Percentiles rank a stretch among this genome's conserved stretches.
These are phyloP conservation scores for Cygnus olor DNA, from an alignment of 2,797 vertebrate species.

Conservation along the genomic window DNA sequence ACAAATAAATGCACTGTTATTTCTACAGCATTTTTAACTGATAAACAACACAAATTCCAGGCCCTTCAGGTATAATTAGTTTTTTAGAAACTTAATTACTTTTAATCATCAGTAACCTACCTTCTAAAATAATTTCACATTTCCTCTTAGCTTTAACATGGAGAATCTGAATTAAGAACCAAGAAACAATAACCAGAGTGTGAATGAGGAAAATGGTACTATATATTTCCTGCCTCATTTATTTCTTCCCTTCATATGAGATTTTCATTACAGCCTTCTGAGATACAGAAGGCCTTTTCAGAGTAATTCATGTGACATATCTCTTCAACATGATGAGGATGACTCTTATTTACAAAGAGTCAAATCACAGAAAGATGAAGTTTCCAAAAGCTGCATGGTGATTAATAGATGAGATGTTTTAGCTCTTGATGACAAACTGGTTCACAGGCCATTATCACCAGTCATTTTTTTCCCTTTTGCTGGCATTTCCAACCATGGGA, in stretches of 20 bases:
- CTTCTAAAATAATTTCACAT: background rate
- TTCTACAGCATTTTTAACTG: background rate
- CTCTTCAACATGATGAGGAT: background rate
- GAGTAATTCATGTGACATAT: background rate
- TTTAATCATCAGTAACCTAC: background rate
- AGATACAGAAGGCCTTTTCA: background rate
- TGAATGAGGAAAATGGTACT: background rate
- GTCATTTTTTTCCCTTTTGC: background rate
- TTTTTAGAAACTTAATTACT: background rate
- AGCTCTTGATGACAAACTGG: background rate
- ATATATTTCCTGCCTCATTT: background rate
- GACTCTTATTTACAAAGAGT: background rate
- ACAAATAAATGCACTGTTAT: background rate
- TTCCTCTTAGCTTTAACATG: background rate
- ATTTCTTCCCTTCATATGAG: background rate
- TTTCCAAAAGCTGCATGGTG: background rate
- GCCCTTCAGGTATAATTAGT: background rate
- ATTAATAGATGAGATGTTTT: background rate
- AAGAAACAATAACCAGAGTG: background rate
- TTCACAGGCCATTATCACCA: background rate
- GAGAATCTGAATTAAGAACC: background rate
- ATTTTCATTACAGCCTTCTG: background rate
- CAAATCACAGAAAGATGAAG: background rate
- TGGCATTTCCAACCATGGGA: background rate
- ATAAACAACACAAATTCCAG: background rate